A percentile compares a stretch with the other conserved stretches of the same genome.
phyloP scores from a whole-genome alignment of 2,113 vertebrate species.

The Mohoua ochrocephala region DNA sequence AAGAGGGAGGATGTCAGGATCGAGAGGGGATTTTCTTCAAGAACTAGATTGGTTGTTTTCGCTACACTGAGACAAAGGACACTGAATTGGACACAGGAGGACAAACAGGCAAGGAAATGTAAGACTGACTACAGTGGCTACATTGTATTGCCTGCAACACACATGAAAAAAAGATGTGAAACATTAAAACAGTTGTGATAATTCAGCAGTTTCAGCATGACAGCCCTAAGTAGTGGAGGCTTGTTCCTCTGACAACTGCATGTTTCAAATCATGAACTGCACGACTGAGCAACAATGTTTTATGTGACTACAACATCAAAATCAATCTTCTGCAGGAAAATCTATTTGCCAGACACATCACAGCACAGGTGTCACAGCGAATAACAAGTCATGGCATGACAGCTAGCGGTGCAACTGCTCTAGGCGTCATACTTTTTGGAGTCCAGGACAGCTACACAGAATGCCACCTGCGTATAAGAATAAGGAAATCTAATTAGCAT shows the following conservation, averaged over 20 bases:
- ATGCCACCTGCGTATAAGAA: not conserved
- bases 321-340: not conserved
- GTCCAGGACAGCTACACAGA: not conserved
- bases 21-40: conserved; percentile 31
- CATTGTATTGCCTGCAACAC: not conserved
- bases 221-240: not conserved
- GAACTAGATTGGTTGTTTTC: not conserved
- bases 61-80: not conserved
- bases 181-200: not conserved
- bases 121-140: not conserved
- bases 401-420: not conserved
- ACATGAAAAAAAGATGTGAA: not conserved
- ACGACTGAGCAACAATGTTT: not conserved
- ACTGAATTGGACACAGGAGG: not conserved
- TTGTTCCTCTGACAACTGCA: not conserved
- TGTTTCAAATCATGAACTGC: not conserved
- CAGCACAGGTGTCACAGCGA: not conserved
- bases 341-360: not conserved
- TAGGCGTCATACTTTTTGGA: not conserved
- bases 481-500: not conserved
- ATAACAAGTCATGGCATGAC: not conserved
- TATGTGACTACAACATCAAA: not conserved
- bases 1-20: not conserved
- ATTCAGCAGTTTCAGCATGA: not conserved
- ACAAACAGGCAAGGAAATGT: not conserved